Evolutionary conservation across 2,888 invertebrate genomes (phyloP).

Genomic region (Agonopterix alstromeriana): DNA sequence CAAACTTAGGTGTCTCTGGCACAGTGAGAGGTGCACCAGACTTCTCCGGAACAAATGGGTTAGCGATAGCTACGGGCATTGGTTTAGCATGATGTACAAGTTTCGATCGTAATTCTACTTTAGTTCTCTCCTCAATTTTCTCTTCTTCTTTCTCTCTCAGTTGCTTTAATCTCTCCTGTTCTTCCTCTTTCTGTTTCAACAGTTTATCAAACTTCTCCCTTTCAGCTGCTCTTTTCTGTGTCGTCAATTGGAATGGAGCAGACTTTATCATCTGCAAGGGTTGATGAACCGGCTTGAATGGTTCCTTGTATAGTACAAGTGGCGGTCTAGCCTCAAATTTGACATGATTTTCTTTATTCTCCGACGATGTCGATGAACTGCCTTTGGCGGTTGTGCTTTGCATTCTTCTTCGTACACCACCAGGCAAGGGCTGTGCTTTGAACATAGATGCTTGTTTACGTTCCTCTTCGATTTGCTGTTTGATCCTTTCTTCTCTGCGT

Average conservation of each 20-base stretch:
- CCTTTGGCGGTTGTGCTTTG: slow-evolving; percentile 36
- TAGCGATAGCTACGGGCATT: slow-evolving; percentile 53
- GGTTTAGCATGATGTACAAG: slow-evolving; percentile 80
- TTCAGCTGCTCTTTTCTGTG: slow-evolving; percentile 79
- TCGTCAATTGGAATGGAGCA: slow-evolving; percentile 78
- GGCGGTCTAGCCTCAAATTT: slow-evolving; percentile 81
- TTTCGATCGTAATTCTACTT: slow-evolving; percentile 70
- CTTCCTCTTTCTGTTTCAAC: slow-evolving; percentile 71
- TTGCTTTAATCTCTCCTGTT: slow-evolving; percentile 54
- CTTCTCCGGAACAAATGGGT: slow-evolving; percentile 67
- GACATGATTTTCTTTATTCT: slow-evolving; percentile 49
- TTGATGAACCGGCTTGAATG: slow-evolving; percentile 78
- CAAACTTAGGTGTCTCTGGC: slow-evolving; percentile 79
- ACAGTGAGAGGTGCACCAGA: slow-evolving; percentile 75
- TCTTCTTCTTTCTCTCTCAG: slow-evolving; percentile 45
- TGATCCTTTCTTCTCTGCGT: slow-evolving; percentile 78
- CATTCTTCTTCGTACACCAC: slow-evolving; percentile 58
- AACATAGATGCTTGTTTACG: slow-evolving; percentile 79
- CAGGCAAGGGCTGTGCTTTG: slow-evolving; percentile 82
- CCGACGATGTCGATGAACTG: slow-evolving; percentile 38
- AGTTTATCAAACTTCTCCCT: slow-evolving; percentile 77
- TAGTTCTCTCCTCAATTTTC: slow-evolving; percentile 64
- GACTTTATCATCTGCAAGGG: slow-evolving; percentile 55
- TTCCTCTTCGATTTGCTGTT: slow-evolving; percentile 74
- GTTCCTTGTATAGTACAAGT: slow-evolving; percentile 78